These are phyloP conservation scores for Drosophila fulvimacula DNA, from an alignment of 2,888 invertebrate species.

Conservation along the genomic window DNA sequence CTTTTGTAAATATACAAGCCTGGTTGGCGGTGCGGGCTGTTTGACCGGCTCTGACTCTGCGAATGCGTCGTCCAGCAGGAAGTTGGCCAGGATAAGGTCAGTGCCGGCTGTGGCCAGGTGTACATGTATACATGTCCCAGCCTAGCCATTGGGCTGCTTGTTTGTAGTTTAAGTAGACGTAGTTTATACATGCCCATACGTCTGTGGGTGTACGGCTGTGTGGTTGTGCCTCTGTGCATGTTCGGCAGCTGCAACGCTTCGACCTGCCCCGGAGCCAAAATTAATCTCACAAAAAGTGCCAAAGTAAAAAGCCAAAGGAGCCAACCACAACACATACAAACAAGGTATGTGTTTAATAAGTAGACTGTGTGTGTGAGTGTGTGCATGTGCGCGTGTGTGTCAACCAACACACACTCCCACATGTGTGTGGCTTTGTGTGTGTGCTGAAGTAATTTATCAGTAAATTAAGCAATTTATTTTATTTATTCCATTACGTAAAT, in stretches of 20 bases:
- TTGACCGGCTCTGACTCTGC: slow-evolving; percentile 17
- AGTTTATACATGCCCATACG: slow-evolving; percentile 59
- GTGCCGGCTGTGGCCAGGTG: slow-evolving; percentile 48
- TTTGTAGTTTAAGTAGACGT: slow-evolving; percentile 61
- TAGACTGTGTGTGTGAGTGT: slow-evolving; percentile 18
- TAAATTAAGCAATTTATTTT: slow-evolving; percentile 84
- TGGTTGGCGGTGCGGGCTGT: slow-evolving; percentile 4
- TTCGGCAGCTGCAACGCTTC: slow-evolving; percentile 21
- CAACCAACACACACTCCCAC: slow-evolving; percentile 18
- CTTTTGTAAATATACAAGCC: slow-evolving; percentile 69
- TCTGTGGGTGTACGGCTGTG: slow-evolving; percentile 2
- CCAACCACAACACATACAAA: slow-evolving; percentile 29
- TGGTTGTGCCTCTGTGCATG: slow-evolving; percentile 14
- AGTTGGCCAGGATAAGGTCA: slow-evolving; percentile 38
- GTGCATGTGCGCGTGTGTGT: slow-evolving; percentile 15
- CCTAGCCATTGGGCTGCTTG: slow-evolving; percentile 31
- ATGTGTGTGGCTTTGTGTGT: slow-evolving; percentile 27
- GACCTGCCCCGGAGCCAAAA: slow-evolving; percentile 37
- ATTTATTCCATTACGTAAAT: slow-evolving; percentile 83
- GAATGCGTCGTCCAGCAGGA: slow-evolving; percentile 37
- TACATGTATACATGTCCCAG: slow-evolving; percentile 41
- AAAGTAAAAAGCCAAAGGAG: slow-evolving; percentile 61
- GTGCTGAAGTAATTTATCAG: slow-evolving; percentile 81
- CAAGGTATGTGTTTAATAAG: slow-evolving; percentile 54
- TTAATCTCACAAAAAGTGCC: slow-evolving; percentile 77